Evolutionary conservation across 1,140 invertebrate species (phyloP).

Genomic region (Adoxophyes honmai): DNA sequence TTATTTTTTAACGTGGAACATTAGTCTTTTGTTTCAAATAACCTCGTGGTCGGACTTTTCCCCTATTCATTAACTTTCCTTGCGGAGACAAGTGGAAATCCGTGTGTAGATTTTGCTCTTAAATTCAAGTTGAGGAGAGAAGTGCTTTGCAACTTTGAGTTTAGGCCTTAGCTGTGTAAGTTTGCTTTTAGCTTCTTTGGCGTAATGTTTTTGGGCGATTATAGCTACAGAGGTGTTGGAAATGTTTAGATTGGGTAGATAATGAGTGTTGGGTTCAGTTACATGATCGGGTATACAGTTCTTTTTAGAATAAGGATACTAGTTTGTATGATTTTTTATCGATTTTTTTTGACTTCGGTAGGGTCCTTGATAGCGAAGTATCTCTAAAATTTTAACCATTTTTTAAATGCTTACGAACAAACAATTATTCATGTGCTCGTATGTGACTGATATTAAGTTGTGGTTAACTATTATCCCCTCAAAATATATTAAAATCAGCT

Average conservation of each 20-base stretch:
- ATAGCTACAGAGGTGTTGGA: background rate
- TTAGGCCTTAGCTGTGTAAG: background rate
- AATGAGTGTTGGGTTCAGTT: slow-evolving; percentile 11
- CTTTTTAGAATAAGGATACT: too few relatives aligned
- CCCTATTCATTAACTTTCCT: slow-evolving; percentile 43
- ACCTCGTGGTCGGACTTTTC: slow-evolving; percentile 32
- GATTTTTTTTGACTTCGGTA: too few relatives aligned
- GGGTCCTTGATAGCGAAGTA: too few relatives aligned
- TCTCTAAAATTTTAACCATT: too few relatives aligned
- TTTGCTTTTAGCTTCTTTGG: background rate
- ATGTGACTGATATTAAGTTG: too few relatives aligned
- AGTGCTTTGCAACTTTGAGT: background rate
- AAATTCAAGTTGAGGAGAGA: slow-evolving; percentile 4
- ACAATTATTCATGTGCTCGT: too few relatives aligned
- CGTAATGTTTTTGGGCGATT: background rate
- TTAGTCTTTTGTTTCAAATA: slow-evolving; percentile 43
- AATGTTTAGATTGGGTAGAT: slow-evolving; percentile 28
- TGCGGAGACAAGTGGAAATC: slow-evolving; percentile 36
- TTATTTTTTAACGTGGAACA: slow-evolving; percentile 32
- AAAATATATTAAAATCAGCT: too few relatives aligned
- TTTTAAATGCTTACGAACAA: too few relatives aligned
- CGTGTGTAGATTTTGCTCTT: slow-evolving; percentile 21
- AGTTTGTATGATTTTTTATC: too few relatives aligned
- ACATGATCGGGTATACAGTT: background rate
- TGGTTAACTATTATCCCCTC: too few relatives aligned